A percentile compares a stretch with the other conserved stretches of the same genome.
Conservation (phyloP, 2,888 invertebrate species). For the Ligdia adustata region DNA sequence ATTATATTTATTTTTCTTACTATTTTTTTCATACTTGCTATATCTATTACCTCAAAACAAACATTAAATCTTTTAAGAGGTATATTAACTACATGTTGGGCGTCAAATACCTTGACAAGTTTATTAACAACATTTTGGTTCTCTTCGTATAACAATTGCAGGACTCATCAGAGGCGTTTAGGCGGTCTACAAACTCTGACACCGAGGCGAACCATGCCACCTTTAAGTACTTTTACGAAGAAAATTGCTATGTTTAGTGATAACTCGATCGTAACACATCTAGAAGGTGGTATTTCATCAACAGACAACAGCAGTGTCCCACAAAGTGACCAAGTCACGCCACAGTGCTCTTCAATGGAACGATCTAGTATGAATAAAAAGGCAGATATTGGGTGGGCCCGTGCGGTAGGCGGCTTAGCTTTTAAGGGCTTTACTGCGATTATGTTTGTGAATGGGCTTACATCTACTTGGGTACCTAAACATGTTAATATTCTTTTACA, state of each 20-base stretch:
- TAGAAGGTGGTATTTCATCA: slow-evolving; percentile 31
- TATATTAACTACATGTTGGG: slow-evolving; percentile 2
- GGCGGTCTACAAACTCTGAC: background rate
- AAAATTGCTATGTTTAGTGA: too few species aligned
- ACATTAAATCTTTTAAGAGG: too few species aligned
- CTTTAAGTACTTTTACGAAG: too few species aligned
- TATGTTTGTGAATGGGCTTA: slow-evolving; percentile 41
- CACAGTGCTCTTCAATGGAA: slow-evolving; percentile 60
- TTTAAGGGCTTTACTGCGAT: slow-evolving; percentile 45
- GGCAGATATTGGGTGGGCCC: slow-evolving; percentile 45
- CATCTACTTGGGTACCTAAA: slow-evolving; percentile 24
- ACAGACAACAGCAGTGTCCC: slow-evolving; percentile 46
- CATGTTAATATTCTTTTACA: slow-evolving; percentile 14
- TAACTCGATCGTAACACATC: slow-evolving; percentile 37
- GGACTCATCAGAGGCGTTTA: too few species aligned
- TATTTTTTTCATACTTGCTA: too few species aligned
- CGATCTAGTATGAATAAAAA: slow-evolving; percentile 60
- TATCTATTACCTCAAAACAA: too few species aligned
- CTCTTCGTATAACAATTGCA: too few species aligned
- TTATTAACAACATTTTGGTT: background rate
- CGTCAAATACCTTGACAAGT: background rate
- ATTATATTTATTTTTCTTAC: too few species aligned
- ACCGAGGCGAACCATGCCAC: too few species aligned
- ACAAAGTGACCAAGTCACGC: slow-evolving; percentile 74
- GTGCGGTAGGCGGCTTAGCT: slow-evolving; percentile 56